Conservation (phyloP, 2,113 vertebrate genomes). For the Engystomops pustulosus region DNA sequence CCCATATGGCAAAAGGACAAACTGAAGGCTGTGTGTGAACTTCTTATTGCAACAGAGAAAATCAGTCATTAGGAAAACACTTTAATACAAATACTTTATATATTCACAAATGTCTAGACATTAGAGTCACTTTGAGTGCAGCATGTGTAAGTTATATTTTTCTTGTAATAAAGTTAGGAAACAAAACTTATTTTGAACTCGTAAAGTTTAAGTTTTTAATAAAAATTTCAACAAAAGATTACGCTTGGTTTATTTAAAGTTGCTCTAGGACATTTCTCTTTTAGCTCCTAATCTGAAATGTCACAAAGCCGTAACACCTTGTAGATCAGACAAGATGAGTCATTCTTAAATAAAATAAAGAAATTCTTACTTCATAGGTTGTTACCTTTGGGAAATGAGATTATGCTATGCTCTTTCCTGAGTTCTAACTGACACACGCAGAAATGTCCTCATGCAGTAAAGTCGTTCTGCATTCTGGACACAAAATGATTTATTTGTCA, state of each 20-base stretch:
- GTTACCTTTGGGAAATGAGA: conserved; percentile 48
- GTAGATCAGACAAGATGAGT: conserved; percentile 50
- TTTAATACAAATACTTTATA: no score
- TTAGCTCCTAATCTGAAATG: conserved; percentile 51
- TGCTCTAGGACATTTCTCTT: conserved; percentile 54
- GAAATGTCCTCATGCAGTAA: conserved; percentile 35
- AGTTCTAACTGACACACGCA: conserved; percentile 32
- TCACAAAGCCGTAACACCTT: conserved; percentile 46
- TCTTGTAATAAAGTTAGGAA: neutral
- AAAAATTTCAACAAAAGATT: conserved; percentile 33
- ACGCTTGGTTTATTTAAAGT: conserved; percentile 49
- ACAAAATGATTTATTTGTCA: conserved; percentile 33
- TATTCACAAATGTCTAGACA: neutral
- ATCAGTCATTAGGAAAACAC: no score
- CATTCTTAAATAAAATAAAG: conserved; percentile 44
- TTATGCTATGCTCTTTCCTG: conserved; percentile 17
- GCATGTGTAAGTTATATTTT: neutral
- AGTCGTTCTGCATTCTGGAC: conserved; percentile 22
- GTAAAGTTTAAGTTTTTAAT: conserved; percentile 30
- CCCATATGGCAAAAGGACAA: no score
- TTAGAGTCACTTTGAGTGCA: neutral
- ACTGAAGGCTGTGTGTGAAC: no score
- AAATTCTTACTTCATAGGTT: conserved; percentile 44
- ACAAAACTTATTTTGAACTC: conserved; percentile 10
- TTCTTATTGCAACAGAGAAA: no score